Evolutionary conservation across 2,113 vertebrate genomes (phyloP), one percentile per base, ranked within the genome.

Genomic region (Aepyceros melampus): DNA sequence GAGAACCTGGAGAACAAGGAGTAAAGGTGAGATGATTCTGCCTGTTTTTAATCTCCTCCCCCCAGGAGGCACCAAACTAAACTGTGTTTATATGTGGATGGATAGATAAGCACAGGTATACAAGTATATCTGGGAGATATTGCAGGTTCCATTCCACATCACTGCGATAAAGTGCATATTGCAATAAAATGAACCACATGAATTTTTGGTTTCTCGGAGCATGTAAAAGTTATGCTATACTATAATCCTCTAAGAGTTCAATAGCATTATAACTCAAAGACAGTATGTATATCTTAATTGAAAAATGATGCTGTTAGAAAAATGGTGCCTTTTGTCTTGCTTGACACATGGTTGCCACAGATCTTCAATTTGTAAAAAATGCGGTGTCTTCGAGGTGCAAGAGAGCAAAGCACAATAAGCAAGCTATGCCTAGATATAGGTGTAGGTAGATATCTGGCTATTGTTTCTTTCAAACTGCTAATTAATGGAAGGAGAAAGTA

Each of bases 1-100:
- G 99, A 98, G 99, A 99, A 98, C 99, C 99, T 98, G 99, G 99
- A 99, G 99, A 99, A 90, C 99, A 47, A 98, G 99, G 99, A 98
- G 99, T 99, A 99, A 99, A 99, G 99, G 99, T 99, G 98, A 99
- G 98, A 17, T 90, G 94, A 51, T 98, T 90, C 58, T 96, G 31
- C 92, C 78, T 96, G 1, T 96, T 43, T 67, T 88, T 79, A 1
- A 88, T 81, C 97, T 93, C 79, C 11, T 0, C 0, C 14, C 27
- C 27, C 6, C 16, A 45, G 76, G 83, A 88, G 17, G 9, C 79
- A 43, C 29, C 43, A 71, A 79, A 23, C 43, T 76, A 10, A 92
- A 40, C 15, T 67, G 2, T 29, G n/a, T 71, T 36, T 8, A 25
- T 40, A 43, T 43, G 17, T 51, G 43, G 47, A 53, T 27, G 15